These are phyloP conservation scores for Popillia japonica DNA, from an alignment of 1,140 invertebrate genomes.

Conservation along the genomic window DNA sequence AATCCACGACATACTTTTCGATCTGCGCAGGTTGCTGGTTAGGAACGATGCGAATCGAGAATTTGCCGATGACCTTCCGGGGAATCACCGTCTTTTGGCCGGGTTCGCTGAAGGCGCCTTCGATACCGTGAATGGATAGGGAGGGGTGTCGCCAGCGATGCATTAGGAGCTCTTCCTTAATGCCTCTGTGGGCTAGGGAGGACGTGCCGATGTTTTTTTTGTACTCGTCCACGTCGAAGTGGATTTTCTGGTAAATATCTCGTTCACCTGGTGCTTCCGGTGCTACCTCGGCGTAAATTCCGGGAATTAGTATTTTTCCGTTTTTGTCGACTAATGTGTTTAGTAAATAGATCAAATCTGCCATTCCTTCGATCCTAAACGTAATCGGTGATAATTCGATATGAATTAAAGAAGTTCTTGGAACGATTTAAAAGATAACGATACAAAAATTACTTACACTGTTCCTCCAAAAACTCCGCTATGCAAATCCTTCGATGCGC, in stretches of 20 bases:
- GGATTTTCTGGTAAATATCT: constrained; percentile 83
- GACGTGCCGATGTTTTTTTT: constrained; percentile 74
- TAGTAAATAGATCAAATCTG: constrained; percentile 86
- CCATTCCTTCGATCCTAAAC: constrained; percentile 83
- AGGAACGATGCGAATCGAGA: constrained; percentile 94
- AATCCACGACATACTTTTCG: constrained; percentile 75
- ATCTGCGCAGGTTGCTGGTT: constrained; percentile 85
- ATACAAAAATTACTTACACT: constrained; percentile 65
- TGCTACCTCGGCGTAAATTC: constrained; percentile 81
- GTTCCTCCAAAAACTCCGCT: constrained; percentile 95
- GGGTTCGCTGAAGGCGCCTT: constrained; percentile 91
- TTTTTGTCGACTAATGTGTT: constrained; percentile 83
- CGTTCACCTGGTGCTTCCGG: constrained; percentile 79
- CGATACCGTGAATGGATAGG: constrained; percentile 86
- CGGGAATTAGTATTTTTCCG: constrained; percentile 83
- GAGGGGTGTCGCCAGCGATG: constrained; percentile 91
- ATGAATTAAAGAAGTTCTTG: not conserved
- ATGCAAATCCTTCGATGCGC: constrained; percentile 92
- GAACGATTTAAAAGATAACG: not conserved
- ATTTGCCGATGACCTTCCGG: constrained; percentile 93
- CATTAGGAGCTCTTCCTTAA: constrained; percentile 84
- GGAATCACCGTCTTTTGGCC: constrained; percentile 97
- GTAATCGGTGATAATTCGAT: not conserved
- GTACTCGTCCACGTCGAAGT: constrained; percentile 89
- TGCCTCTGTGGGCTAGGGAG: constrained; percentile 76